Conservation (phyloP, 2,888 invertebrate genomes). For the Onchidella celtica region DNA sequence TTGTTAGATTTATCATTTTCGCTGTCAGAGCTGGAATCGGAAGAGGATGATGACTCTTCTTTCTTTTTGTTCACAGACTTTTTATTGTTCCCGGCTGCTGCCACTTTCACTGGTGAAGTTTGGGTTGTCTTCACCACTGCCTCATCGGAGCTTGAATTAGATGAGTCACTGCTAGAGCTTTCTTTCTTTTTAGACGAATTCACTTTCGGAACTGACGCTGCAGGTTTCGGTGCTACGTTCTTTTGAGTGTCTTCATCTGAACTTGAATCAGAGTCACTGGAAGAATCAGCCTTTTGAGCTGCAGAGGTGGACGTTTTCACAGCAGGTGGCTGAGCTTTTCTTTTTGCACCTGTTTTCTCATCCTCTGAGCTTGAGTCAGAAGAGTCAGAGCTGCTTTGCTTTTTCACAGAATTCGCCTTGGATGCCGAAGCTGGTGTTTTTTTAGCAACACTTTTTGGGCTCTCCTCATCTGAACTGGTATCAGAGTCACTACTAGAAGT, state of each 20-base stretch:
- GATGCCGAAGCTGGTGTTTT: neutral
- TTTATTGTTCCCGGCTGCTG: neutral
- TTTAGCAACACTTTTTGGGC: slow-evolving; percentile 22
- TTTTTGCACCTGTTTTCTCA: slow-evolving; percentile 8
- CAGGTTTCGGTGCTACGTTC: slow-evolving; percentile 33
- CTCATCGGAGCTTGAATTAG: slow-evolving; percentile 33
- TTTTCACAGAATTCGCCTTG: slow-evolving; percentile 22
- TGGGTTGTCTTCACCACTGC: neutral
- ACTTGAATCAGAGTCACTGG: slow-evolving; percentile 39
- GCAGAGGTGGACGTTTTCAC: neutral
- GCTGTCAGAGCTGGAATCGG: slow-evolving; percentile 9
- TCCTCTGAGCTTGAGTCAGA: slow-evolving; percentile 49
- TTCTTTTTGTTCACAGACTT: neutral
- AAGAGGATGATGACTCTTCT: too few species aligned
- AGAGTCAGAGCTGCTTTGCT: slow-evolving; percentile 35
- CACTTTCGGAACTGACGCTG: neutral
- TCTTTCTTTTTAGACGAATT: slow-evolving; percentile 4
- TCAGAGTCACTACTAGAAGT: slow-evolving; percentile 49
- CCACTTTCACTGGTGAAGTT: neutral
- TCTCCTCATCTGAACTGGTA: slow-evolving; percentile 46
- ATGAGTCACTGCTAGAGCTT: slow-evolving; percentile 25
- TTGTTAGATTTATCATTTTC: neutral
- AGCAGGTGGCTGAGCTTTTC: neutral
- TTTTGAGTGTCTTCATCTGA: slow-evolving; percentile 43
- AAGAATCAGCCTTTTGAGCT: slow-evolving; percentile 49